A percentile compares a stretch with the other conserved stretches of the same genome.
These are phyloP conservation scores for Athetis lepigone DNA, from an alignment of 2,888 invertebrate species.

Conservation along the genomic window DNA sequence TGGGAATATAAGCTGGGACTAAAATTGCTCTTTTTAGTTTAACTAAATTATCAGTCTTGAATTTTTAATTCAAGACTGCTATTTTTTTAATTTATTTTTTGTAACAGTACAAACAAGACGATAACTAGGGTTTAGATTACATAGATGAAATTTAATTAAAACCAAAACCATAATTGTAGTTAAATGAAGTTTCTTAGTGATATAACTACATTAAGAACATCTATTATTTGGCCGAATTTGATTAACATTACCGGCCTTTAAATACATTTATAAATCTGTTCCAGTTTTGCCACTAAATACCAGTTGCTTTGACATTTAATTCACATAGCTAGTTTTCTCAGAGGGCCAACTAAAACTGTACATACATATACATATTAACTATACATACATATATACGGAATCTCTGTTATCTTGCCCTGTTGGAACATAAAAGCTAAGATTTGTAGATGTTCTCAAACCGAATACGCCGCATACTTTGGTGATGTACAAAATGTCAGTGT, in stretches of 20 bases:
- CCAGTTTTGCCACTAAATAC: conserved; percentile 26
- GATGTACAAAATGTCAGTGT: conserved; percentile 7
- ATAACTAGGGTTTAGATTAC: no score
- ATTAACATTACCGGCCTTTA: neutral
- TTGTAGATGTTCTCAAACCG: conserved; percentile 35
- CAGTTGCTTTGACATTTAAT: conserved; percentile 22
- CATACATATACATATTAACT: no score
- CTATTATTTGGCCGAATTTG: neutral
- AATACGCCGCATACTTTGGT: conserved; percentile 22
- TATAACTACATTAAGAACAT: no score
- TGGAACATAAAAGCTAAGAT: conserved; percentile 51
- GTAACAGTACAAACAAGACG: no score
- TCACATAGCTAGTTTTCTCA: conserved; percentile 33
- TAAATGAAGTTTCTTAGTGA: no score
- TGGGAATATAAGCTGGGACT: neutral
- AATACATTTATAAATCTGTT: neutral
- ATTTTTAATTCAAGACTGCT: no score
- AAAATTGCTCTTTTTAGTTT: neutral
- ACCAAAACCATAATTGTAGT: no score
- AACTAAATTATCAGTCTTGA: no score
- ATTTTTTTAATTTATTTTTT: no score
- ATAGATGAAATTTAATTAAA: no score
- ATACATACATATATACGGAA: conserved; percentile 49
- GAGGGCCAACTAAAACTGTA: conserved; percentile 39
- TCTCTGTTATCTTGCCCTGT: conserved; percentile 41